Percentiles rank a stretch among this genome's conserved stretches.
Conservation (phyloP, 2,113 vertebrate species). For the Apaloderma vittatum region DNA sequence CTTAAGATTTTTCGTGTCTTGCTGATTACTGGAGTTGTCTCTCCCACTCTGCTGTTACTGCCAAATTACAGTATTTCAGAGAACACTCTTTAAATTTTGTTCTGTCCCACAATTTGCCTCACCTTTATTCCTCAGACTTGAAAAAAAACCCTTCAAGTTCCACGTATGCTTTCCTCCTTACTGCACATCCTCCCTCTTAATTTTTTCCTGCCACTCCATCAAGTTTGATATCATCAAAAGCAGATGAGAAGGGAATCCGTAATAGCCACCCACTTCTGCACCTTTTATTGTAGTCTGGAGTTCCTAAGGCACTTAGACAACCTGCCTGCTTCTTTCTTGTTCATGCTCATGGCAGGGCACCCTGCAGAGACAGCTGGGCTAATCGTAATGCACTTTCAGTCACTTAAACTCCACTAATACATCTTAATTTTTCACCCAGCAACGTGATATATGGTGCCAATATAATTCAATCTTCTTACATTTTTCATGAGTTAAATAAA, state of each 20-base stretch:
- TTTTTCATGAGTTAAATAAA: slow-evolving; percentile 72
- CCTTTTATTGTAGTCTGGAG: neutral
- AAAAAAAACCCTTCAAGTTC: neutral
- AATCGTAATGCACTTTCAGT: slow-evolving; percentile 29
- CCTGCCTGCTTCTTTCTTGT: neutral
- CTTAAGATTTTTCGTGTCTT: neutral
- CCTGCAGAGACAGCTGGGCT: slow-evolving; percentile 11
- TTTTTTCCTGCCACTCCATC: neutral
- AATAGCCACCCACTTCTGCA: neutral
- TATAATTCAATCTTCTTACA: slow-evolving; percentile 67
- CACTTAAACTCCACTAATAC: slow-evolving; percentile 54
- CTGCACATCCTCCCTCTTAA: neutral
- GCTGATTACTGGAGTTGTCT: neutral
- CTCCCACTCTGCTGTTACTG: neutral
- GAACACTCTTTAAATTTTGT: neutral
- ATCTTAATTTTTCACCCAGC: slow-evolving; percentile 71
- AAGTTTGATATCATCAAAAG: neutral
- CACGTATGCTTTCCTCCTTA: neutral
- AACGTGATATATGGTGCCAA: slow-evolving; percentile 37
- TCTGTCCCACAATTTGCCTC: neutral
- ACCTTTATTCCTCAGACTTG: neutral
- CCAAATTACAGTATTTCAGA: slow-evolving; percentile 10
- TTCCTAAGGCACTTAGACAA: neutral
- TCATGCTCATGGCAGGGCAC: neutral
- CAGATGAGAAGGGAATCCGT: fast-evolving